These are phyloP conservation scores for Elaphurus davidianus DNA, from an alignment of 2,113 vertebrate species.

Conservation along the genomic window DNA sequence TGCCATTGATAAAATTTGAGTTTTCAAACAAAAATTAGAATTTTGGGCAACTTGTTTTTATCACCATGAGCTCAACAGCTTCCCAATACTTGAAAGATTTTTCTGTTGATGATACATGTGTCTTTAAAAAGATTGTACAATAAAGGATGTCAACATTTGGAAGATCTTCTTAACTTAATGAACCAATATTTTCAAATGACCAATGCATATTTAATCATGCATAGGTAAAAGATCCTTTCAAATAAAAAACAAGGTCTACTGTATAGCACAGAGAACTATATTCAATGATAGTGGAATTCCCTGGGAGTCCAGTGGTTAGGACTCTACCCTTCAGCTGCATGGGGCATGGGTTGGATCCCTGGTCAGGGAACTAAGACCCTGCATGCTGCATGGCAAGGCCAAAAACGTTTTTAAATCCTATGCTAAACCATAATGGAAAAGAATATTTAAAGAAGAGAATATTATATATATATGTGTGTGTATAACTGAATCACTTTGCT, in stretches of 20 bases:
- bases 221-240: neutral
- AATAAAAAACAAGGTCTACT: neutral
- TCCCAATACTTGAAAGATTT: neutral
- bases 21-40: conserved; percentile 2
- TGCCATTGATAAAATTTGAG: neutral
- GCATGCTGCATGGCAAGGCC: neutral
- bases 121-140: neutral
- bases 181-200: neutral
- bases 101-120: neutral
- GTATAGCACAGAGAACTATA: neutral
- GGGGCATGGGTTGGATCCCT: neutral
- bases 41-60: neutral
- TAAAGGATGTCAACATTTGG: neutral
- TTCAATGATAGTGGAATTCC: neutral
- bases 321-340: neutral
- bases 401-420: neutral
- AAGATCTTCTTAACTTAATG: neutral
- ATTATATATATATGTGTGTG: neutral
- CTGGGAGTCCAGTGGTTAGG: neutral
- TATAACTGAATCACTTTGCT: neutral
- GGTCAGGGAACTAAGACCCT: neutral
- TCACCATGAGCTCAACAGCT: neutral
- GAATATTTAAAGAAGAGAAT: neutral
- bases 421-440: neutral
- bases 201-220: neutral